These are phyloP conservation scores for Cinclus mexicanus DNA, from an alignment of 2,113 vertebrate species.

Conservation along the genomic window DNA sequence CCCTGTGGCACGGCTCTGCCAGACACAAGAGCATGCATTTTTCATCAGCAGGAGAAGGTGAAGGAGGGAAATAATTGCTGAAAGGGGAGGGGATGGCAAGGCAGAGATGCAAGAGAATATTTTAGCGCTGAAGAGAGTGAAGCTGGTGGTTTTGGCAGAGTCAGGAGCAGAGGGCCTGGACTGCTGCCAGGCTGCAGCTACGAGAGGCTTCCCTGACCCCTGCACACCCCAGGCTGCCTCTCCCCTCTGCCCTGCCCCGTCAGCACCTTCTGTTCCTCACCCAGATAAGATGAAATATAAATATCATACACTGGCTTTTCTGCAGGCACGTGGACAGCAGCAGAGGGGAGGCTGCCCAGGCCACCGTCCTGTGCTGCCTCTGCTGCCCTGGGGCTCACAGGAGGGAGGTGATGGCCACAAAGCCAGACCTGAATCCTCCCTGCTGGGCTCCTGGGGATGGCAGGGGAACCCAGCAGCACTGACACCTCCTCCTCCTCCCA, in stretches of 20 bases:
- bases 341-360: not conserved
- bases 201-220: not conserved
- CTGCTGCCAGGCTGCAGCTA: not conserved
- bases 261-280: not conserved
- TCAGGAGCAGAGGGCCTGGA: not conserved
- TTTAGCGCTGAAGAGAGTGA: not conserved
- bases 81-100: not conserved
- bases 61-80: not conserved
- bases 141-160: not conserved
- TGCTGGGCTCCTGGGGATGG: not conserved
- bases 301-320: rapidly evolving
- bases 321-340: not conserved
- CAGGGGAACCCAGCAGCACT: not conserved
- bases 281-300: not conserved
- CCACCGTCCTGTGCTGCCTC: not conserved
- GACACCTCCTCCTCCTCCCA: not conserved
- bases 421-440: not conserved
- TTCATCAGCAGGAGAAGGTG: not conserved
- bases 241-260: not conserved
- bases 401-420: not conserved
- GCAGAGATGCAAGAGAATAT: not conserved
- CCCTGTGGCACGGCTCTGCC: not conserved
- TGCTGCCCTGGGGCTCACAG: not conserved
- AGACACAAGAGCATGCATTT: not conserved
- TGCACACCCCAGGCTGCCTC: not conserved